These are phyloP conservation scores for Pitangus sulphuratus DNA, from an alignment of 2,797 vertebrate genomes.

Conservation along the genomic window DNA sequence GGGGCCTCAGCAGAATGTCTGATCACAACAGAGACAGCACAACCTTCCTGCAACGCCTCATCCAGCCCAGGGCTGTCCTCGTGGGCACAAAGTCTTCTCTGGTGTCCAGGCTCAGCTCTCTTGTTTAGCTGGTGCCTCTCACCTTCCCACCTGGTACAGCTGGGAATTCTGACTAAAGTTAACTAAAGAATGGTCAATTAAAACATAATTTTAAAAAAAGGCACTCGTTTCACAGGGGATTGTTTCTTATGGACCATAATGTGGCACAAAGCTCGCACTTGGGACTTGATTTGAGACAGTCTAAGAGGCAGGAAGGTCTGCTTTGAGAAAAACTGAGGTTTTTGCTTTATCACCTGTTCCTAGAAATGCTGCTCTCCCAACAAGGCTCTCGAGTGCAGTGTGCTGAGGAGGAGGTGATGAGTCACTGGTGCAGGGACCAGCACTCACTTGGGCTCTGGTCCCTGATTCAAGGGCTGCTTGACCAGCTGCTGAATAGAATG, in stretches of 20 bases:
- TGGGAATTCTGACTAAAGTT: not conserved
- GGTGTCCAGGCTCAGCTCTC: not conserved
- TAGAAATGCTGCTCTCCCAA: not conserved
- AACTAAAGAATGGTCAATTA: not conserved
- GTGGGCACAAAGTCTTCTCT: not conserved
- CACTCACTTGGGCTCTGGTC: not conserved
- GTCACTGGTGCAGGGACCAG: too few species aligned
- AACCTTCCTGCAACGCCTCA: not conserved
- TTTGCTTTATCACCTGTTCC: not conserved
- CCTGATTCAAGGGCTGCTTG: not conserved
- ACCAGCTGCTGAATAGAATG: not conserved
- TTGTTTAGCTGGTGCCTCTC: not conserved
- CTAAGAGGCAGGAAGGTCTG: not conserved
- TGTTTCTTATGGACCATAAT: not conserved
- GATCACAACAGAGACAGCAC: not conserved
- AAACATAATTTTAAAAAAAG: too few species aligned
- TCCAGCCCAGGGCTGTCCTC: not conserved
- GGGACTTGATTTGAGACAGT: not conserved
- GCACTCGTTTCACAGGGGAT: not conserved
- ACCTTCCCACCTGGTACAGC: not conserved
- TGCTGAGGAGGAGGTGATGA: not conserved
- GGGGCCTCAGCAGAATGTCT: not conserved
- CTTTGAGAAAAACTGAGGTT: not conserved
- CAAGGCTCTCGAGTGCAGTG: not conserved
- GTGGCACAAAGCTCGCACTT: not conserved